A percentile compares a stretch with the other conserved stretches of the same genome.
phyloP scores from a whole-genome alignment of 53 echinoderm and acorn worm genomes.

The Luidia sarsii region DNA sequence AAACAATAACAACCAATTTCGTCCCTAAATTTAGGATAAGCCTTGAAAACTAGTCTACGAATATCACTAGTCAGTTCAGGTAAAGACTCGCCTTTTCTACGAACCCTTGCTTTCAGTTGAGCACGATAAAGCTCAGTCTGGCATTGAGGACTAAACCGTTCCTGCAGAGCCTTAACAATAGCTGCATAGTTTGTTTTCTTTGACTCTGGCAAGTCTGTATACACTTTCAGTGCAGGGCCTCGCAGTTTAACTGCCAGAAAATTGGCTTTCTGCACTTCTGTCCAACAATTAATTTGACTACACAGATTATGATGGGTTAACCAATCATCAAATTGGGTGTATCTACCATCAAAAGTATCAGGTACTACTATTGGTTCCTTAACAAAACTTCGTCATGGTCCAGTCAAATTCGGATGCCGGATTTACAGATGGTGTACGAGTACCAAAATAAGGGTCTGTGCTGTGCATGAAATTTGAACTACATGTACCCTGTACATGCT shows the following conservation, averaged over 20 bases:
- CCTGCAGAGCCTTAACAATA: background rate
- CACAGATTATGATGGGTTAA: background rate
- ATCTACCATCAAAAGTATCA: background rate
- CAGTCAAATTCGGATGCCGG: no score
- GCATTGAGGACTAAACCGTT: background rate
- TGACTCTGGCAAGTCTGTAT: background rate
- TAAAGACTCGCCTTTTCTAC: background rate
- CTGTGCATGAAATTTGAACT: no score
- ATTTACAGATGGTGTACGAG: no score
- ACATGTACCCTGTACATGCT: no score
- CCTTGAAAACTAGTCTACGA: background rate
- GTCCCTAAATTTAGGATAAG: background rate
- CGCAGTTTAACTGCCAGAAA: background rate
- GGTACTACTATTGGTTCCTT: background rate
- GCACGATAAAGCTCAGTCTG: slow-evolving; percentile 1
- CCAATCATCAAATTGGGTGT: background rate
- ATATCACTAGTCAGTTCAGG: background rate
- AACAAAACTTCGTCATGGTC: slow-evolving; percentile 1
- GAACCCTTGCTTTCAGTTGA: background rate
- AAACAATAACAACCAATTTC: background rate
- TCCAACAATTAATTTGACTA: background rate
- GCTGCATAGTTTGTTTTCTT: background rate
- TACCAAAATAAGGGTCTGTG: no score
- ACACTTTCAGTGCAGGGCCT: background rate
- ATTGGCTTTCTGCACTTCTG: background rate